phyloP scores from a whole-genome alignment of 2,797 vertebrate species.

The Acrossocheilus fasciatus region DNA sequence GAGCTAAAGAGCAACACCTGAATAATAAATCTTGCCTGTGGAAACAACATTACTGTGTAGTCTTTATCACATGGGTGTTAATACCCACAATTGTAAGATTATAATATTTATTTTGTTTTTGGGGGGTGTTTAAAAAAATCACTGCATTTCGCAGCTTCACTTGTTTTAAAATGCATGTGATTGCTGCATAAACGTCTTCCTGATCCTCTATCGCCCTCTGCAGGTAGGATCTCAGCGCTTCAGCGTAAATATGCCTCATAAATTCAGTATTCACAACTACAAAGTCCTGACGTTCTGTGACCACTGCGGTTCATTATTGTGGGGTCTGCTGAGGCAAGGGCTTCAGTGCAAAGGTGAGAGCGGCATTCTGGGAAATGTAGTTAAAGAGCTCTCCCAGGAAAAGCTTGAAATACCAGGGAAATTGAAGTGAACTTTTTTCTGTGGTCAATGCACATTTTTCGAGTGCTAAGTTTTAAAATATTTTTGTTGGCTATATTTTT shows the following conservation, averaged over 20 bases:
- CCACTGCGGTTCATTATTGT: slow-evolving; percentile 95
- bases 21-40: not conserved
- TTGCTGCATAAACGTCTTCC: not conserved
- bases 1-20: not conserved
- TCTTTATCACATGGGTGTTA: not conserved
- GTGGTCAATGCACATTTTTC: not conserved
- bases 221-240: slow-evolving; percentile 93
- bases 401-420: too few species aligned
- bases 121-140: not conserved
- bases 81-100: not conserved
- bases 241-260: slow-evolving; percentile 97
- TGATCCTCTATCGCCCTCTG: slow-evolving; percentile 61
- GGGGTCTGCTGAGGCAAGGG: slow-evolving; percentile 93
- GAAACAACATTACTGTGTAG: not conserved
- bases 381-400: not conserved
- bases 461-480: not conserved
- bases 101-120: not conserved
- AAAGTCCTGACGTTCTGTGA: slow-evolving; percentile 97
- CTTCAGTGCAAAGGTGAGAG: slow-evolving; percentile 95
- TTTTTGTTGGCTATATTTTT: not conserved
- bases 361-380: not conserved
- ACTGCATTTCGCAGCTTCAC: not conserved
- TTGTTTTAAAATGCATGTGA: not conserved
- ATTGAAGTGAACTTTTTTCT: not conserved
- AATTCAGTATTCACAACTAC: slow-evolving; percentile 96